Evolutionary conservation across 2,797 vertebrate genomes (phyloP), one percentile per base, ranked within the genome.

Genomic region (Knipowitschia caucasica): DNA sequence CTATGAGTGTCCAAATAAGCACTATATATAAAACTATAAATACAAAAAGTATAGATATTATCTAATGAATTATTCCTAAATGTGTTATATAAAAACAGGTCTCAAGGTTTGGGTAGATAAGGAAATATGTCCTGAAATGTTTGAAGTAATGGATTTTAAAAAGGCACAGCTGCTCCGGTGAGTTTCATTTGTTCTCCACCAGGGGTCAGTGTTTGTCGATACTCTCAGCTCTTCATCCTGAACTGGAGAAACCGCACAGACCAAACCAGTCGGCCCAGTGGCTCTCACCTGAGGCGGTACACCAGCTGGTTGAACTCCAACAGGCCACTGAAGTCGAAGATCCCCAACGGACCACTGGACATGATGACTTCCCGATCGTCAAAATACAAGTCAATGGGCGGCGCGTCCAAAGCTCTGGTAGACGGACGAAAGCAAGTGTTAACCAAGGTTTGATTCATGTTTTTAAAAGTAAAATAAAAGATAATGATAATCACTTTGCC

Each of bases 351-450:
- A 27, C 95, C 94, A 53, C 86, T 85, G 0, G 93, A 92, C 63
- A 97, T 85, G 71, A 89, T 91, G 56, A 99, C 90, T 67, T 94
- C 92, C 62, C 93, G 92, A 73, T 99, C 96, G 52, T 99, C 95
- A 31, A 95, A 96, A 0, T 93, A 94, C 67, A 97, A 92, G 80
- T 98, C 94, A 0, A 89, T 94, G 62, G 95, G 91, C 0, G 94
- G 87, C 72, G 95, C 30, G 12, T 89, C 88, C 85, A 99, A 64
- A 0, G 94, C 95, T 81, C 96, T 98, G 23, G 3, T 21, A 33
- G 34, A 64, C 1, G n/a, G 7, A 50, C 11, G 10, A 4, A 23
- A 15, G 1, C 18, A 14, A 9, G 10, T 15, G 7, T 10, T 14
- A 23, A 29, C 26, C 26, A 29, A 29, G 9, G 2, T 7, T 24